Evolutionary conservation across 2,797 vertebrate species (phyloP), one percentile per base, ranked within the genome.

Genomic region (Eptatretus atami): DNA sequence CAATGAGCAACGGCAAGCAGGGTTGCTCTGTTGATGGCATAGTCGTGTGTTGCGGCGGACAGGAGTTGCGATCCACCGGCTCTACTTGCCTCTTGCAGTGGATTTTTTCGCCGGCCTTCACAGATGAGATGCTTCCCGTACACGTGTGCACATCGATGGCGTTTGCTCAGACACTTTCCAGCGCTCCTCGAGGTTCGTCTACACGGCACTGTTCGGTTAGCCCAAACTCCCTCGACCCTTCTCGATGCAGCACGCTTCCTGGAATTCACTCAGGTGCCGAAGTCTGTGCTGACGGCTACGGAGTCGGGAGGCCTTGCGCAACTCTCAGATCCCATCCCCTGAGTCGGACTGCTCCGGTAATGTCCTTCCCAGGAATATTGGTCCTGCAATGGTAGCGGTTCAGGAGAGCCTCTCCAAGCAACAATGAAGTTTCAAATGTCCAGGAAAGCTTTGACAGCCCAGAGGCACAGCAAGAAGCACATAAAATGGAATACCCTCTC

Each of bases 161-260:
- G 82, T 94, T 74, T 78, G 76, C 0, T 81, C 83, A 0, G 88
- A 95, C 15, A 84, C 87, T 3, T 76, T 98, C 68, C 81, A 3
- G 85, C 87, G 1, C 77, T 98, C 74, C 77, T 98, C 75, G 90
- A 98, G n/a, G 77, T 98, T 93, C 69, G 90, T 85, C 71, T 98
- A 95, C 76, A 94, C 88, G 1, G 86, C 90, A 98, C 90, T 13
- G 78, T 98, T 65, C 84, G 1, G 80, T 94, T 73, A 94, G 83
- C 75, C 84, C 83, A 67, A 79, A 78, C 64, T 93, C 83, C 1
- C 83, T 93, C 77, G 79, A 1, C 86, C 71, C 86, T 98, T 75
- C 80, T 95, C 65, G 82, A 82, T 2, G 88, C 90, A 19, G 83
- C 88, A 53, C 80, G 74, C 53, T 80, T 98, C 76, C 79, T 95